Percentiles rank a stretch among this genome's conserved stretches.
phyloP scores from a whole-genome alignment of 2,888 invertebrate genomes.

The Drosophila cognata region DNA sequence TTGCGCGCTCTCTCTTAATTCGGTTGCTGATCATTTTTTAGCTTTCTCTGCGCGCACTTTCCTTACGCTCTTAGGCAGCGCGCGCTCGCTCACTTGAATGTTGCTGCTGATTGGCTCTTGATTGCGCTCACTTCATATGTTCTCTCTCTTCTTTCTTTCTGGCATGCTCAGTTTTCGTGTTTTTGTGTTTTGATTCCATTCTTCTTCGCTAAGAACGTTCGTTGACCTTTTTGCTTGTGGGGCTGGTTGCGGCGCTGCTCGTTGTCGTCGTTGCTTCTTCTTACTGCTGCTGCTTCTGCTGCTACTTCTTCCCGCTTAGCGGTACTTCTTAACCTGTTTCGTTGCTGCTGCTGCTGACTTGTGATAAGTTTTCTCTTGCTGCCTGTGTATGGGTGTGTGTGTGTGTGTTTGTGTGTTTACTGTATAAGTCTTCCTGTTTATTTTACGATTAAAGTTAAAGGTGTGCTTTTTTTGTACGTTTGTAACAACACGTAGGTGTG shows the following conservation, averaged over 20 bases:
- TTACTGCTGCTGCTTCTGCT: slow-evolving; percentile 14
- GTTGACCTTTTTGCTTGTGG: slow-evolving; percentile 79
- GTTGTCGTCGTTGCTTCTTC: slow-evolving; percentile 20
- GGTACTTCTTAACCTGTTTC: slow-evolving; percentile 80
- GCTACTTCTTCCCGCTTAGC: slow-evolving; percentile 69
- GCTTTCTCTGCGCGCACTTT: slow-evolving; percentile 48
- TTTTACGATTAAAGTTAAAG: slow-evolving; percentile 74
- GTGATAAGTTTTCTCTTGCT: slow-evolving; percentile 57
- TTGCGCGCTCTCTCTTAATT: slow-evolving; percentile 18
- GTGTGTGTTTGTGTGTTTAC: slow-evolving; percentile 52
- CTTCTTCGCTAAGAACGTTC: slow-evolving; percentile 84
- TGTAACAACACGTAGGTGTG: slow-evolving; percentile 1
- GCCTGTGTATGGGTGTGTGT: slow-evolving; percentile 5
- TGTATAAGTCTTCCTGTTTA: slow-evolving; percentile 80
- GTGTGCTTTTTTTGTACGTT: slow-evolving; percentile 48
- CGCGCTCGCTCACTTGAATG: slow-evolving; percentile 1
- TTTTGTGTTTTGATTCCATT: slow-evolving; percentile 84
- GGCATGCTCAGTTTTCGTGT: slow-evolving; percentile 71
- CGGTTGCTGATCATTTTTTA: slow-evolving; percentile 22
- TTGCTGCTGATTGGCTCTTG: slow-evolving; percentile 6
- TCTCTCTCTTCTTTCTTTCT: slow-evolving; percentile 41
- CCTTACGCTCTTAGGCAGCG: slow-evolving; percentile 34
- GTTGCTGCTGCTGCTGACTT: slow-evolving; percentile 55
- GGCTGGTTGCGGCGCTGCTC: slow-evolving; percentile 51
- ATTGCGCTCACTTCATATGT: not conserved